Evolutionary conservation across 1,140 invertebrate genomes (phyloP).

Genomic region (Drosophila obscura): DNA sequence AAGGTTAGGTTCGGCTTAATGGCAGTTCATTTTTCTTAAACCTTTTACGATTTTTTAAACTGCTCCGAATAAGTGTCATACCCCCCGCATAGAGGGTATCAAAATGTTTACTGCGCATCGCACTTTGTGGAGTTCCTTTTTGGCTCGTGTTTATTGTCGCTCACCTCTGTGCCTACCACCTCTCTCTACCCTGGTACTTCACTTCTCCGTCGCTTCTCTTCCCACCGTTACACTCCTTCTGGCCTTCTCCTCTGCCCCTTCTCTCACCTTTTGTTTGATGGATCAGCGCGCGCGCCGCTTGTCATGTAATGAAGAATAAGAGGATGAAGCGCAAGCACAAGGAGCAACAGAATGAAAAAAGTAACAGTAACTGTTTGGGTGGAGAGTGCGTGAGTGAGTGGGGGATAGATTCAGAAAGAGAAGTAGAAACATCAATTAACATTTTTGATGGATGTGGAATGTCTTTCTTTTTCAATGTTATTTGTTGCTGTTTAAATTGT

Average conservation of each 20-base stretch:
- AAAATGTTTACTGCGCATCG: slow-evolving; percentile 52
- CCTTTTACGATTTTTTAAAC: slow-evolving; percentile 27
- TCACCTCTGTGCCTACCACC: not conserved
- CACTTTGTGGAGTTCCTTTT: slow-evolving; percentile 44
- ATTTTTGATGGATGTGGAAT: slow-evolving; percentile 72
- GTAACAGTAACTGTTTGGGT: slow-evolving; percentile 14
- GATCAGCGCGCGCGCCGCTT: slow-evolving; percentile 74
- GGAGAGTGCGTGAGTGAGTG: not conserved
- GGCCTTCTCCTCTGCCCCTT: not conserved
- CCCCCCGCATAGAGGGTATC: slow-evolving; percentile 14
- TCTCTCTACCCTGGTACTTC: slow-evolving; percentile 1
- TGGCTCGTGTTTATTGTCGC: slow-evolving; percentile 70
- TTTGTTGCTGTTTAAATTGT: slow-evolving; percentile 58
- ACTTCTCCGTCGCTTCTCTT: not conserved
- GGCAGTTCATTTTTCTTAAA: not conserved
- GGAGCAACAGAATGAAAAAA: slow-evolving; percentile 54
- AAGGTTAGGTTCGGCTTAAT: not conserved
- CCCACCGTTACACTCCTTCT: not conserved
- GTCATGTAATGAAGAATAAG: slow-evolving; percentile 66
- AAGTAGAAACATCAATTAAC: slow-evolving; percentile 69
- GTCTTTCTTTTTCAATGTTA: slow-evolving; percentile 4
- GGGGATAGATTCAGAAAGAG: slow-evolving; percentile 8
- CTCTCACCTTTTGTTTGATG: slow-evolving; percentile 51
- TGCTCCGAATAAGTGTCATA: too few relatives aligned
- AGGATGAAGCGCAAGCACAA: slow-evolving; percentile 13